phyloP scores from a whole-genome alignment of 1,140 invertebrate genomes.

The Macrosteles quadrilineatus region DNA sequence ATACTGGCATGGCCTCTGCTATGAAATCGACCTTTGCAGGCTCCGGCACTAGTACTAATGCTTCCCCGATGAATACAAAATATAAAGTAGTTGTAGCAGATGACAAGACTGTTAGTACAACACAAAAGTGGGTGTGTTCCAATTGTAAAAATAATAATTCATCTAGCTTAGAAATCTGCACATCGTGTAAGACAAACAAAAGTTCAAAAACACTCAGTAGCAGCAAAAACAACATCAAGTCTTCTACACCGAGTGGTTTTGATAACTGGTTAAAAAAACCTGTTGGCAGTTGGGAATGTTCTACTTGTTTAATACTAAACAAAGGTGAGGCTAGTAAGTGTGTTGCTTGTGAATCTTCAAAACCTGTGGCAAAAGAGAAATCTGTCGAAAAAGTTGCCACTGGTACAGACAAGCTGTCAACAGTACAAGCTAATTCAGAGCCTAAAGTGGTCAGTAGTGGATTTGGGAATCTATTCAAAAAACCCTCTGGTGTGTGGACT shows the following conservation, averaged over 20 bases:
- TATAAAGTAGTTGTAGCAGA: too few relatives aligned
- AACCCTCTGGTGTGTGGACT: conserved; percentile 57
- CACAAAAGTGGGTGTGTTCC: conserved; percentile 56
- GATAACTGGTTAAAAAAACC: conserved; percentile 54
- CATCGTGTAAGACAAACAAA: conserved; percentile 54
- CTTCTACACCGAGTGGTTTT: conserved; percentile 45
- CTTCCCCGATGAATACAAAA: too few relatives aligned
- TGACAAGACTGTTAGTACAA: not conserved
- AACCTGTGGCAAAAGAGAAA: conserved; percentile 52
- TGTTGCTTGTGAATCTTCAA: conserved; percentile 56
- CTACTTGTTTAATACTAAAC: conserved; percentile 62
- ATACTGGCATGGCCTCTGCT: too few relatives aligned
- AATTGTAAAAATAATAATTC: conserved; percentile 52
- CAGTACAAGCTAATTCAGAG: not conserved
- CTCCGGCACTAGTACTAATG: too few relatives aligned
- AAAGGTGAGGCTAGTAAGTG: conserved; percentile 56
- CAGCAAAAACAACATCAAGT: conserved; percentile 6
- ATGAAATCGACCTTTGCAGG: too few relatives aligned
- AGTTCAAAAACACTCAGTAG: not conserved
- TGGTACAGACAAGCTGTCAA: conserved; percentile 35
- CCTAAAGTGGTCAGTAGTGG: conserved; percentile 37
- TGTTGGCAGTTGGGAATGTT: conserved; percentile 60
- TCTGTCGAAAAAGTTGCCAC: conserved; percentile 36
- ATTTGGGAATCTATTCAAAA: conserved; percentile 57
- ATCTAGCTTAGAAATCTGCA: conserved; percentile 44